Conservation (phyloP, 2,888 invertebrate species). For the Ophion obscuratus region DNA sequence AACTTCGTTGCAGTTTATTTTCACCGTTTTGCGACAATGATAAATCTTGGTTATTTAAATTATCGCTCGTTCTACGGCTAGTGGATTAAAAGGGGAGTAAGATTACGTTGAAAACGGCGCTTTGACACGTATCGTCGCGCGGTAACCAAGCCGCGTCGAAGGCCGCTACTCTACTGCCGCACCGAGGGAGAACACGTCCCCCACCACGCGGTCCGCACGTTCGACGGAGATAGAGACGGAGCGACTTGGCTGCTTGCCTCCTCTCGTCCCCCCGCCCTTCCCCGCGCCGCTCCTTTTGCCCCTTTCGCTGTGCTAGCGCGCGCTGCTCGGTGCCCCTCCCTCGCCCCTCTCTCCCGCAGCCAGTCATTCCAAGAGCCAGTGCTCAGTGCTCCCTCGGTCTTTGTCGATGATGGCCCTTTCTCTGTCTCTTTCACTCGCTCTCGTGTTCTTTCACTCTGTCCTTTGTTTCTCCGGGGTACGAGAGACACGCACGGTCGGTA, state of each 20-base stretch:
- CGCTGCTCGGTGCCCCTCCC: constrained; percentile 37
- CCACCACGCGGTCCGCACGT: constrained; percentile 63
- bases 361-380: constrained; percentile 30
- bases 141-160: constrained; percentile 80
- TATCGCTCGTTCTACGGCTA: background rate
- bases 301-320: constrained; percentile 41
- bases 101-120: constrained; percentile 57
- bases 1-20: background rate
- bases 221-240: constrained; percentile 29
- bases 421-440: constrained; percentile 17
- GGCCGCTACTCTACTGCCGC: constrained; percentile 84
- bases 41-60: background rate
- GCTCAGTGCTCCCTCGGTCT: constrained; percentile 52
- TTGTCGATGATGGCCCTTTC: constrained; percentile 50
- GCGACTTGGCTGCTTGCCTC: constrained; percentile 54
- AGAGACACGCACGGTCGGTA: constrained; percentile 39
- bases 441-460: constrained; percentile 19
- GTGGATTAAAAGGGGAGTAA: background rate
- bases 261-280: constrained; percentile 31
- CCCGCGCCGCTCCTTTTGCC: constrained; percentile 7
- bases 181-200: constrained; percentile 73
- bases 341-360: constrained; percentile 14
- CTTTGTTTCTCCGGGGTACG: constrained; percentile 31
- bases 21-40: background rate
- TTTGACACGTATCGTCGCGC: constrained; percentile 64